A percentile compares a stretch with the other conserved stretches of the same genome.
Evolutionary conservation across 2,113 vertebrate species (phyloP).

Genomic region (Struthidea cinerea): DNA sequence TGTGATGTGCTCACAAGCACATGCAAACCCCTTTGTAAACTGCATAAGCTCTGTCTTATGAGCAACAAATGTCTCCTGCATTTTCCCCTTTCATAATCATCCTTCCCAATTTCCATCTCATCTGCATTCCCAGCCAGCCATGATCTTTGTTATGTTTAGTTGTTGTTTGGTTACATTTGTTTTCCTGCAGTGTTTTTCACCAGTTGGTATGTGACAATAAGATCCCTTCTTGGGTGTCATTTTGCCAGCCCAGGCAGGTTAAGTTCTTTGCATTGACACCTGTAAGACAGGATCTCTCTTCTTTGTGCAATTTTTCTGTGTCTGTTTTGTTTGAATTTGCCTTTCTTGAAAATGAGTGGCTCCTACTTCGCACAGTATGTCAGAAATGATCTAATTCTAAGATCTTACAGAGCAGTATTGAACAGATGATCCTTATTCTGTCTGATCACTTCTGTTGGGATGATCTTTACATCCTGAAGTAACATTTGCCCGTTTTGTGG

Average conservation of each 20-base stretch:
- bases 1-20: not conserved
- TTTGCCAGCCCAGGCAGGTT: not conserved
- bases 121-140: not conserved
- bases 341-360: not conserved
- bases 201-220: not conserved
- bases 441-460: not conserved
- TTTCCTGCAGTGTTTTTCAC: not conserved
- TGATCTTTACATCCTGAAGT: not conserved
- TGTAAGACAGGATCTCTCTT: not conserved
- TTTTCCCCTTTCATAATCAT: not conserved
- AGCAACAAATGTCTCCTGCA: not conserved
- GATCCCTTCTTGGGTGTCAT: not conserved
- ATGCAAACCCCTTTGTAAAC: not conserved
- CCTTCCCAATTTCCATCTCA: not conserved
- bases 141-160: not conserved
- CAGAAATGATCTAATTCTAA: not conserved
- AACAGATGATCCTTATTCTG: not conserved
- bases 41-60: not conserved
- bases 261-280: not conserved
- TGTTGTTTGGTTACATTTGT: not conserved
- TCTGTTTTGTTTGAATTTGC: not conserved
- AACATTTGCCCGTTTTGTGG: fast-evolving
- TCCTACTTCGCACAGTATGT: not conserved
- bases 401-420: not conserved
- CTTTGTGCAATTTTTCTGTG: not conserved